Evolutionary conservation across 2,113 vertebrate genomes (phyloP), one percentile per base, ranked within the genome.

Genomic region (Platycercus adscitus): DNA sequence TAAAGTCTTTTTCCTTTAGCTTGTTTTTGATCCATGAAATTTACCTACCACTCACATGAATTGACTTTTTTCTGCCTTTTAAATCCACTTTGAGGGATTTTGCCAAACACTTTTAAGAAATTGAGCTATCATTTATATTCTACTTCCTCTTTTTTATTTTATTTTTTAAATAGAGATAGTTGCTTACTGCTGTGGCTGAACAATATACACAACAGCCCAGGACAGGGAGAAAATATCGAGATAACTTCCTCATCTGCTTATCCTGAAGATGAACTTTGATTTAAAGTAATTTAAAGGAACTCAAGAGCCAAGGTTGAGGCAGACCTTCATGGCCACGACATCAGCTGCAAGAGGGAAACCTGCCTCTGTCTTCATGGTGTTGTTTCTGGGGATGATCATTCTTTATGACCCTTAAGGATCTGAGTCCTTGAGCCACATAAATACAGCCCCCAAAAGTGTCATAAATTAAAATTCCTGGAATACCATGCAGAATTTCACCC

Each of bases 241-340:
- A 5, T 21, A 17, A 64, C 9, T 77, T 25, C 52, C 68, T 11
- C 9, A 25, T 15, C 25, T 52, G 19, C 17, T 31, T 4, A 28
- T 47, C 43, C 29, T 17, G 20, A 75, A 24, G 14, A 4, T 69
- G 17, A 86, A 65, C 10, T 7, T 56, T 9, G 33, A 55, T 20
- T 55, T n/a, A 33, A 26, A 0, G 1, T 29, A 35, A 35, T 29
- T 69, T 70, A 31, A 80, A 52, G 13, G 13, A 71, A 41, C 17
- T 41, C 6, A 5, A 33, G 39, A 65, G 9, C 56, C 33, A 21
- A 21, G 9, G 21, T 13, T 43, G 44, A 64, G 24, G 4, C 23
- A 47, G 39, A 81, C 7, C 11, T 25, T 43, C 31, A 33, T 11
- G 9, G 53, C 8, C 28, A n/a, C 0, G 0, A 6, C 26, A n/a